Evolutionary conservation across 2,113 vertebrate species (phyloP).

Genomic region (Motacilla tschutschensis): DNA sequence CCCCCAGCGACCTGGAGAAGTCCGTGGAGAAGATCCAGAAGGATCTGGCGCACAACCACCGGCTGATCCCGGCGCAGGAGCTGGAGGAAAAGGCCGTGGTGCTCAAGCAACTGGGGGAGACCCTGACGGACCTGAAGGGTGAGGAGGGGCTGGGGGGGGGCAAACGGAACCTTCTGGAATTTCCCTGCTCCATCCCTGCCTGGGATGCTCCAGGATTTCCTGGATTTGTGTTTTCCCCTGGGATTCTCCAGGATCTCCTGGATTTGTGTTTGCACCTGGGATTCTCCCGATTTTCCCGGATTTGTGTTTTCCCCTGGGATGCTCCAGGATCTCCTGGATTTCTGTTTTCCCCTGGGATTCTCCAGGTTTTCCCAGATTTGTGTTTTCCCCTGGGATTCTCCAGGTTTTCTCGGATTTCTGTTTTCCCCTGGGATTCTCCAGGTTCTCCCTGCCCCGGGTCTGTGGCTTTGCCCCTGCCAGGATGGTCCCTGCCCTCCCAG

Average conservation of each 20-base stretch:
- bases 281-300: not conserved
- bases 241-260: not conserved
- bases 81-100: conserved; percentile 92
- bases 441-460: too few species aligned
- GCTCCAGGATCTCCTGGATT: not conserved
- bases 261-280: too few species aligned
- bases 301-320: too few species aligned
- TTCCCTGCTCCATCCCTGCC: not conserved
- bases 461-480: rapidly evolving
- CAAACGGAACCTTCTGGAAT: rapidly evolving
- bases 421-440: not conserved
- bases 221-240: too few species aligned
- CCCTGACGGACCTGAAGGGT: conserved; percentile 94
- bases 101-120: conserved; percentile 92
- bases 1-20: conserved; percentile 91
- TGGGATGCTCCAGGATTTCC: rapidly evolving
- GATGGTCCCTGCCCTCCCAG: not conserved
- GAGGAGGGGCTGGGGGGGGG: conserved; percentile 20
- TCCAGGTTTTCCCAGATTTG: not conserved
- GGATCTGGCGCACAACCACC: conserved; percentile 87
- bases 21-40: conserved; percentile 95
- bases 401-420: too few species aligned
- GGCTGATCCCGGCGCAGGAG: conserved; percentile 88
- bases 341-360: too few species aligned
- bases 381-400: too few species aligned